phyloP scores from a whole-genome alignment of 2,888 invertebrate genomes.

The Romanomermis culicivorax region DNA sequence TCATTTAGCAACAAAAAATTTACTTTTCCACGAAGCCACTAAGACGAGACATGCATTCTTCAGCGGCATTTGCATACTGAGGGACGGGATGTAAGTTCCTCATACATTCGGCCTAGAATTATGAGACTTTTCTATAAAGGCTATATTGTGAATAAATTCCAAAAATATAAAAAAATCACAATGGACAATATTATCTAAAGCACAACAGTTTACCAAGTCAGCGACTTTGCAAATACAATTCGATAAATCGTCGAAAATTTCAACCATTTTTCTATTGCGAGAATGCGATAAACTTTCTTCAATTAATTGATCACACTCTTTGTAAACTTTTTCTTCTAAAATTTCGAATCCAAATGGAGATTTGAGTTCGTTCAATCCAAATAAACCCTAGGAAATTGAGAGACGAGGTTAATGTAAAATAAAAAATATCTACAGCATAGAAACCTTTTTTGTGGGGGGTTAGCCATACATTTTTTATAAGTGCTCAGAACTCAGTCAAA shows the following conservation, averaged over 20 bases:
- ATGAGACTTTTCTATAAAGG: background rate
- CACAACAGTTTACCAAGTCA: constrained; percentile 45
- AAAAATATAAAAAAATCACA: too few relatives aligned
- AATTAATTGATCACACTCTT: background rate
- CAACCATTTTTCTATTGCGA: constrained; percentile 54
- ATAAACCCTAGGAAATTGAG: background rate
- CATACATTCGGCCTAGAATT: constrained; percentile 58
- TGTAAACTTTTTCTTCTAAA: background rate
- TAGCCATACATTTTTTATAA: too few relatives aligned
- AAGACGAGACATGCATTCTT: constrained; percentile 63
- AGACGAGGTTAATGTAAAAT: background rate
- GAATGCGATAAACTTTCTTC: background rate
- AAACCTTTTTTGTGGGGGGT: too few relatives aligned
- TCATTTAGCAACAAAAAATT: constrained; percentile 17
- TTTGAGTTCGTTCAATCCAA: background rate
- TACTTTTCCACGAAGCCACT: constrained; percentile 81
- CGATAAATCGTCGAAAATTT: constrained; percentile 84
- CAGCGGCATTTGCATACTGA: constrained; percentile 53
- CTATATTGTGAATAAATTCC: background rate
- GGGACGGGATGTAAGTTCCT: constrained; percentile 66
- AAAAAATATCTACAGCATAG: too few relatives aligned
- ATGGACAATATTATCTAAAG: background rate
- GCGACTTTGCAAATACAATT: constrained; percentile 84
- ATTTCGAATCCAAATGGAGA: background rate
- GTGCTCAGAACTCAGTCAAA: too few relatives aligned